Conservation (phyloP, 2,797 vertebrate species). For the Loriculus beryllinus region DNA sequence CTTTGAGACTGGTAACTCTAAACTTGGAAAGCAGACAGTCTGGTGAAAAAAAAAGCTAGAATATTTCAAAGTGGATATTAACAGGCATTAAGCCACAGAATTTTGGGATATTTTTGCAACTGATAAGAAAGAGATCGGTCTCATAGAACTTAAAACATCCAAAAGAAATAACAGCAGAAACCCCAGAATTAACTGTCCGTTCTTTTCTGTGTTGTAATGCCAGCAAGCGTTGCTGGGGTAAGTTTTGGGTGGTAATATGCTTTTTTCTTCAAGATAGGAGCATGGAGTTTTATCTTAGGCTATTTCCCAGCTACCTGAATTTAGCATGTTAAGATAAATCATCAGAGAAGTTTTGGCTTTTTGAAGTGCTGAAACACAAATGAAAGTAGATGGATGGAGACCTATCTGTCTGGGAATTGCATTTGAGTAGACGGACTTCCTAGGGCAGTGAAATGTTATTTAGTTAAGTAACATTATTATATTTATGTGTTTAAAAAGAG, state of each 20-base stretch:
- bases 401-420: not conserved
- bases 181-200: not conserved
- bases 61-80: not conserved
- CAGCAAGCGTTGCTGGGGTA: not conserved
- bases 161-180: not conserved
- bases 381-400: not conserved
- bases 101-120: not conserved
- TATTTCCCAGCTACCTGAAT: not conserved
- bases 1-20: not conserved
- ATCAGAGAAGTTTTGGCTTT: not conserved
- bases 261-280: not conserved
- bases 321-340: not conserved
- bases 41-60: not conserved
- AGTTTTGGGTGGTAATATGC: not conserved
- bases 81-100: not conserved
- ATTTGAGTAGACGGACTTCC: not conserved
- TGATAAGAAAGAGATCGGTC: not conserved
- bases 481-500: not conserved
- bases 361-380: slow-evolving; percentile 5
- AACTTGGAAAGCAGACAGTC: not conserved
- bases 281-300: not conserved
- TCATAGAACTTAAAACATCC: not conserved
- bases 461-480: not conserved
- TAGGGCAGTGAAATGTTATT: not conserved
- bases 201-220: not conserved